Evolutionary conservation across 1,140 invertebrate genomes (phyloP).

Genomic region (Triops longicaudatus): DNA sequence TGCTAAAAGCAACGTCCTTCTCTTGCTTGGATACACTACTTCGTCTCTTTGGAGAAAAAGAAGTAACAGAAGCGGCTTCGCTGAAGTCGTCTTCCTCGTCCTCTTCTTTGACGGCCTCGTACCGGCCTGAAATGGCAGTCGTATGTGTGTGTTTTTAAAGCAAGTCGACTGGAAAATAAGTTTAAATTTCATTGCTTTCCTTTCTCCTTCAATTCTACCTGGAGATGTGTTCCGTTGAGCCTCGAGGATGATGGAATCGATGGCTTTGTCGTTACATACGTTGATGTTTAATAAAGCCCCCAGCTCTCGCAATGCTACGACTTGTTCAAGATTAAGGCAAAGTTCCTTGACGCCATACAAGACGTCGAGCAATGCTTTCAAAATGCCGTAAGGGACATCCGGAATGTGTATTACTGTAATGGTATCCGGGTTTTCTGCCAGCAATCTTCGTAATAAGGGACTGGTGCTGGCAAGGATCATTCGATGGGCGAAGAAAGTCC

Average conservation of each 20-base stretch:
- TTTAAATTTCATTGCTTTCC: not conserved
- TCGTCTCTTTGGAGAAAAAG: not conserved
- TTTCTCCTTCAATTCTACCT: not conserved
- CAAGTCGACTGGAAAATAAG: not conserved
- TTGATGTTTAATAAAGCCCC: slow-evolving; percentile 25
- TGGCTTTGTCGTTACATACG: slow-evolving; percentile 26
- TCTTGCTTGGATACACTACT: not conserved
- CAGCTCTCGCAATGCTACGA: slow-evolving; percentile 26
- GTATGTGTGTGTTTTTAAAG: not conserved
- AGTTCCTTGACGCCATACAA: slow-evolving; percentile 26
- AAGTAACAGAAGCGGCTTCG: not conserved
- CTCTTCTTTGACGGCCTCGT: not conserved
- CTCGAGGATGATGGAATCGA: slow-evolving; percentile 25
- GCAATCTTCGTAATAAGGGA: slow-evolving; percentile 21
- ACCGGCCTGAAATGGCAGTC: not conserved
- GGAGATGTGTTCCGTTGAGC: slow-evolving; percentile 4
- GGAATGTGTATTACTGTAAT: slow-evolving; percentile 27
- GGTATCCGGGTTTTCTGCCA: slow-evolving; percentile 26
- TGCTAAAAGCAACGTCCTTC: slow-evolving; percentile 3
- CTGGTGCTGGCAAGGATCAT: slow-evolving; percentile 24
- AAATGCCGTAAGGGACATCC: slow-evolving; percentile 24
- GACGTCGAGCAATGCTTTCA: slow-evolving; percentile 23
- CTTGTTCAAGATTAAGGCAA: slow-evolving; percentile 23
- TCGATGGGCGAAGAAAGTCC: slow-evolving; percentile 25
- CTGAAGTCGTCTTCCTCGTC: not conserved